Evolutionary conservation across 2,888 invertebrate species (phyloP), one percentile per base, ranked within the genome.

Genomic region (Pseudanteris insignis): DNA sequence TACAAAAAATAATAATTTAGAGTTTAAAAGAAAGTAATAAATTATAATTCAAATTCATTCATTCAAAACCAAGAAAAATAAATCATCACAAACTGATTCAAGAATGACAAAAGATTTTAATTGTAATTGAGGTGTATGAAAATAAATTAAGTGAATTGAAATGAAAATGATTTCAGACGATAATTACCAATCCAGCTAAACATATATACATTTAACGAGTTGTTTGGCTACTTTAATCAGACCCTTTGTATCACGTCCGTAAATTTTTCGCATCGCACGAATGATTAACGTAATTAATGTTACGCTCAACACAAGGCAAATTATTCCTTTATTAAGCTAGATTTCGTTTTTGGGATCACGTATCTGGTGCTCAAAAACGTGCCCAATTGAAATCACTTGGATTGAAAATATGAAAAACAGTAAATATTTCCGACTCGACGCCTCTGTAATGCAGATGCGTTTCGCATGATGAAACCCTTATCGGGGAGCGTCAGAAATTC

Each of bases 251-350:
- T 6, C 18, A 6, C 18, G 18, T 18, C 14, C 21, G 30, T 11
- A 15, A 29, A 50, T 38, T 32, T 48, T 37, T 24, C 11, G 18
- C 9, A 26, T 33, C 33, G n/a, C 14, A 12, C 3, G 12, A 12
- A 15, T 24, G 29, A 34, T 34, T 40, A 47, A 24, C 26, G 18
- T 46, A 43, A 26, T 37, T 29, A 15, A 46, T 25, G 10, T 30
- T 38, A 8, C 28, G 13, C 10, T 30, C 34, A 26, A 41, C 29
- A 28, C 13, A 7, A n/a, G 10, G 6, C n/a, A 32, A 53, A 53
- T 48, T 53, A 53, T 53, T 13, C 29, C 28, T 14, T 5, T 59
- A 54, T 43, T 54, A 60, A 60, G 60, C 54, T 48, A 34, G 26
- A 26, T 14, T 25, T n/a, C 12, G 13, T 12, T 41, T 37, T 18